phyloP scores from a whole-genome alignment of 2,113 vertebrate species.

The Trogon surrucura region DNA sequence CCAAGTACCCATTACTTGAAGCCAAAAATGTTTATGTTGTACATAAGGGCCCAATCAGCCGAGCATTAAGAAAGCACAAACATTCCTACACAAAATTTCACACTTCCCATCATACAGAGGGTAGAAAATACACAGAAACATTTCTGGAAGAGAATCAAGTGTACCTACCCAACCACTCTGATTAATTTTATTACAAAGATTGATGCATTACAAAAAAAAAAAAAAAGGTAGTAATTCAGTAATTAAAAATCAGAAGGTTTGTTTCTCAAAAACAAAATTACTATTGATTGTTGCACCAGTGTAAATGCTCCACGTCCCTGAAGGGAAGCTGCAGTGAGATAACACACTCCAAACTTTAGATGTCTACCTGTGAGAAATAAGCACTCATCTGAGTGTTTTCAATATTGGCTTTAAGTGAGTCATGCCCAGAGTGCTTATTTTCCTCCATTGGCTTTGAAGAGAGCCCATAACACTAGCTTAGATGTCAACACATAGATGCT shows the following conservation, averaged over 20 bases:
- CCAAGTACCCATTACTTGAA: constrained; percentile 28
- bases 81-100: constrained; percentile 34
- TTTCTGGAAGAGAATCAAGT: constrained; percentile 13
- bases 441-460: neutral
- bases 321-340: neutral
- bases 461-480: neutral
- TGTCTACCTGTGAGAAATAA: neutral
- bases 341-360: neutral
- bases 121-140: neutral
- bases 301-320: neutral
- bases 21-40: neutral
- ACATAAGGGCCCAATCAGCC: constrained; percentile 43
- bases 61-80: constrained; percentile 23
- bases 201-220: neutral
- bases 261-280: neutral
- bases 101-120: neutral
- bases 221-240: neutral
- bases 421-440: neutral
- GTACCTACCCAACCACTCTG: neutral
- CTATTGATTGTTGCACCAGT: neutral
- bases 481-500: neutral
- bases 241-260: neutral
- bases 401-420: neutral
- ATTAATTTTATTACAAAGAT: neutral
- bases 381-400: neutral